These are phyloP conservation scores for Clusia tigrina DNA, from an alignment of 2,888 invertebrate species.

Conservation along the genomic window DNA sequence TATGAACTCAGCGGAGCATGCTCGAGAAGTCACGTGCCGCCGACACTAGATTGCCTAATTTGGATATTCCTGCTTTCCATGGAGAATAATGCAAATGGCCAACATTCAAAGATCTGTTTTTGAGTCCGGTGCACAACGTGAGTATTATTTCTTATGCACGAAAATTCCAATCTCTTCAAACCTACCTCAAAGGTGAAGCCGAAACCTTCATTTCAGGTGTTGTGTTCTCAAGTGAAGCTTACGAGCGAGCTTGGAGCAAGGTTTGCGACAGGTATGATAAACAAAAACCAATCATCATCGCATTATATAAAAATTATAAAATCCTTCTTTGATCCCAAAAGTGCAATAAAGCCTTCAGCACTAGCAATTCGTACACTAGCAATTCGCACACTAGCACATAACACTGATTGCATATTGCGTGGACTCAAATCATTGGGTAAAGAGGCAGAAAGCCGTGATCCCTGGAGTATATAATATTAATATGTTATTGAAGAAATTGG, in stretches of 20 bases:
- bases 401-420: conserved; percentile 15
- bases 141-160: no score
- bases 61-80: no score
- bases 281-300: conserved; percentile 18
- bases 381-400: conserved; percentile 6
- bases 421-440: conserved; percentile 8
- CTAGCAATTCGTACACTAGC: conserved; percentile 9
- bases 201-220: no score
- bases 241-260: conserved; percentile 9
- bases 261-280: conserved; percentile 20
- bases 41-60: no score
- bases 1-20: no score
- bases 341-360: conserved; percentile 6
- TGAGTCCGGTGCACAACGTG: no score
- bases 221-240: not conserved
- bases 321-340: conserved; percentile 14
- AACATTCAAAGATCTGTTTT: no score
- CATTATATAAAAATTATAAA: conserved; percentile 17
- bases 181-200: no score
- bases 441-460: conserved; percentile 1
- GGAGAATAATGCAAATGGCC: no score
- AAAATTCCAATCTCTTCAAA: no score
- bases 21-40: no score
- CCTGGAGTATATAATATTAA: conserved; percentile 16
- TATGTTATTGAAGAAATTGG: conserved; percentile 16